phyloP scores from a whole-genome alignment of 2,113 vertebrate species.

The Peromyscus leucopus region DNA sequence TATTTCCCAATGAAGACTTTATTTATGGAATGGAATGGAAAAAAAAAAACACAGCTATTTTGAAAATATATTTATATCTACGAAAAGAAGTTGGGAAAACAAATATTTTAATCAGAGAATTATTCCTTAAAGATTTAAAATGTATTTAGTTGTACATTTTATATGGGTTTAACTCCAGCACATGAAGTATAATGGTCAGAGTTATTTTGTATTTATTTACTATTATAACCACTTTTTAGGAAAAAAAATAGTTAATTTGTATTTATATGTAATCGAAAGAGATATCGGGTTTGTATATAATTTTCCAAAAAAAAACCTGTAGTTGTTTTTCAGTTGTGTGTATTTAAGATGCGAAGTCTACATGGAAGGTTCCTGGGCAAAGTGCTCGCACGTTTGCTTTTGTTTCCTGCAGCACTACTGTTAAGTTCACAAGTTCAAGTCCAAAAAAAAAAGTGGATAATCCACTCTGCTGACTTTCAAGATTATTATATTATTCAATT shows the following conservation, averaged over 20 bases:
- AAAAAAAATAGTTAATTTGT: conserved; percentile 99
- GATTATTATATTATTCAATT: conserved; percentile 92
- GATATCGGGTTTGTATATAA: conserved; percentile 94
- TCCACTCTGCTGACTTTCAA: conserved; percentile 92
- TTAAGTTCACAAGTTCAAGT: conserved; percentile 92
- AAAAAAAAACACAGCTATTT: conserved; percentile 94
- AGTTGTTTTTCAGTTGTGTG: conserved; percentile 90
- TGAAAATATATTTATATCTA: conserved; percentile 99
- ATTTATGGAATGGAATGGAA: conserved; percentile 97
- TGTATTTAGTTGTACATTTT: conserved; percentile 99
- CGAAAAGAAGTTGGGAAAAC: conserved; percentile 96
- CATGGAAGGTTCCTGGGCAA: conserved; percentile 90
- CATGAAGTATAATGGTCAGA: conserved; percentile 99
- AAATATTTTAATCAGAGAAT: conserved; percentile 99
- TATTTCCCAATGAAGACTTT: conserved; percentile 99
- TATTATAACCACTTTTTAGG: conserved; percentile 99
- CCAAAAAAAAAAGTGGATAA: conserved; percentile 91
- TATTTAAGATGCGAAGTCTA: conserved; percentile 92
- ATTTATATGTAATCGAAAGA: conserved; percentile 99
- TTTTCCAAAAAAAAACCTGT: conserved; percentile 87
- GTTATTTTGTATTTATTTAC: conserved; percentile 99
- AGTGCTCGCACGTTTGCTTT: conserved; percentile 91
- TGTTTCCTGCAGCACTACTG: conserved; percentile 91
- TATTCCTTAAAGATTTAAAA: conserved; percentile 99
- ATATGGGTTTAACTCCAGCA: conserved; percentile 98